phyloP scores from a whole-genome alignment of 1,140 invertebrate genomes.

The Drosophila gunungcola region DNA sequence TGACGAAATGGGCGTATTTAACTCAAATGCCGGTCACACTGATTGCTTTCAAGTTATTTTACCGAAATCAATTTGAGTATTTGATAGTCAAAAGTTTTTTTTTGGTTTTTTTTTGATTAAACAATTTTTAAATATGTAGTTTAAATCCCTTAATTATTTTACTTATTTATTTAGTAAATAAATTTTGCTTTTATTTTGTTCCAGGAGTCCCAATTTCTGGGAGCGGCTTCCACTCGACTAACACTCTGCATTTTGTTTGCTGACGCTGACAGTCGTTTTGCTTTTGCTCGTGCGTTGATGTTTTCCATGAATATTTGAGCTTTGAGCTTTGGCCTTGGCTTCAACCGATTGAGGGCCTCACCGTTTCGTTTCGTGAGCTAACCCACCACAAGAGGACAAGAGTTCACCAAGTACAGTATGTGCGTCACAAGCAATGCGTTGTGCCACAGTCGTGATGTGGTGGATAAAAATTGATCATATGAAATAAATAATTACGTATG shows the following conservation, averaged over 20 bases:
- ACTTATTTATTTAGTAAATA: neutral
- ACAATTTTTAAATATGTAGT: neutral
- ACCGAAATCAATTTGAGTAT: neutral
- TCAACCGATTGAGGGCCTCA: constrained; percentile 24
- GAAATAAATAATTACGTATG: too few relatives aligned
- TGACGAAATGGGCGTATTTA: neutral
- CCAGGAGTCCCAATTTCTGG: constrained; percentile 11
- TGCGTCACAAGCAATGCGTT: constrained; percentile 4
- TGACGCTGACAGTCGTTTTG: constrained; percentile 24
- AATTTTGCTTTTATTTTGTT: constrained; percentile 5
- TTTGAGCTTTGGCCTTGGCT: constrained; percentile 48
- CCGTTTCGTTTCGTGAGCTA: constrained; percentile 23
- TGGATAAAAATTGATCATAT: constrained; percentile 3
- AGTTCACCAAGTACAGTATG: constrained; percentile 6
- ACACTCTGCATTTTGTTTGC: constrained; percentile 21
- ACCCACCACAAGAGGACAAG: constrained; percentile 20
- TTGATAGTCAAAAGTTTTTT: neutral
- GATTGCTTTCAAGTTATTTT: neutral
- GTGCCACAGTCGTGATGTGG: constrained; percentile 6
- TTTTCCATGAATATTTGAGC: constrained; percentile 37
- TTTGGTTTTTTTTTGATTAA: neutral
- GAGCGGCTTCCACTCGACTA: constrained; percentile 24
- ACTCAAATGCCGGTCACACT: constrained; percentile 4
- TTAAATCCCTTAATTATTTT: neutral
- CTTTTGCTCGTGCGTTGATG: constrained; percentile 28